Evolutionary conservation across 1,140 invertebrate species (phyloP).

Genomic region (Macrobrachium rosenbergii): DNA sequence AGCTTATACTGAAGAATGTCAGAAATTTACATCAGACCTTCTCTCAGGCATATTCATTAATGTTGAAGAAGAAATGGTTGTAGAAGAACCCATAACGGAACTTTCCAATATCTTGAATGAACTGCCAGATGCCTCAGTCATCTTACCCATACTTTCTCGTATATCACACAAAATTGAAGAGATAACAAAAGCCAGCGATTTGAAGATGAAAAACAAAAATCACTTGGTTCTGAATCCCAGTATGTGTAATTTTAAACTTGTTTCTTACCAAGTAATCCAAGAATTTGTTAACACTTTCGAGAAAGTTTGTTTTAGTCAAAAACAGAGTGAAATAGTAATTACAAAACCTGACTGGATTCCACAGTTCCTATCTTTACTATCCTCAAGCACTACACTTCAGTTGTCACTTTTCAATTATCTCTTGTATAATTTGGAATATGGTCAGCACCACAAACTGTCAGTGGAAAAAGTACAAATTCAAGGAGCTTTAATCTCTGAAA

Average conservation of each 20-base stretch:
- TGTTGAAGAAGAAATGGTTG: constrained; percentile 9
- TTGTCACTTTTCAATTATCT: not conserved
- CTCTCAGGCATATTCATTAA: constrained; percentile 25
- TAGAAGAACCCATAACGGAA: constrained; percentile 30
- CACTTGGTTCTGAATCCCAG: constrained; percentile 2
- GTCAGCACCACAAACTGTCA: too few relatives aligned
- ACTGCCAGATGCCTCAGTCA: not conserved
- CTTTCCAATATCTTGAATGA: constrained; percentile 3
- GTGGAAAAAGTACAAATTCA: too few relatives aligned
- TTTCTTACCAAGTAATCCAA: constrained; percentile 24
- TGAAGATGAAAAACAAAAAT: not conserved
- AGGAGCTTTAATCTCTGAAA: too few relatives aligned
- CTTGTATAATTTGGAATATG: too few relatives aligned
- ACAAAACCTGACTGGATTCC: constrained; percentile 1
- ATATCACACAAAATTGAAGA: constrained; percentile 35
- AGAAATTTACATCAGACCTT: constrained; percentile 23
- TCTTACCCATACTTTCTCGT: constrained; percentile 21
- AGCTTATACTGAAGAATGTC: constrained; percentile 29
- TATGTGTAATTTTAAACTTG: constrained; percentile 8
- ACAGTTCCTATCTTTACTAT: constrained; percentile 23
- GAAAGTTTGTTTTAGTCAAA: not conserved
- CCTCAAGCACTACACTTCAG: constrained; percentile 20
- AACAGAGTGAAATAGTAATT: not conserved
- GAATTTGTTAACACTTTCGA: not conserved
- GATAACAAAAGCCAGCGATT: constrained; percentile 21